Evolutionary conservation across 2,113 vertebrate genomes (phyloP).

Genomic region (Pungitius pungitius): DNA sequence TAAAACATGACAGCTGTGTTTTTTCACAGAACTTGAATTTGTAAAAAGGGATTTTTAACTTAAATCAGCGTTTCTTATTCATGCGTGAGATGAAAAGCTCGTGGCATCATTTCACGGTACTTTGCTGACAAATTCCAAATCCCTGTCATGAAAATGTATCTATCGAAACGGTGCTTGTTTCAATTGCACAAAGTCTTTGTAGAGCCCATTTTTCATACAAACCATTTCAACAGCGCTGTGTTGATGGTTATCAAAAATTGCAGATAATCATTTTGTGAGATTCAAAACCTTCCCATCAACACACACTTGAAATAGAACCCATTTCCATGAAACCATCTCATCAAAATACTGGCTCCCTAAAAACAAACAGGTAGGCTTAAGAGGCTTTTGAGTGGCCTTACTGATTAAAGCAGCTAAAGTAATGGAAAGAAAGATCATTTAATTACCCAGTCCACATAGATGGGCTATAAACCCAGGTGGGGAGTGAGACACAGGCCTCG

Average conservation of each 20-base stretch:
- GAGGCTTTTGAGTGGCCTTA: conserved; percentile 16
- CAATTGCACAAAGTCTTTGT: neutral
- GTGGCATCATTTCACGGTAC: conserved; percentile 31
- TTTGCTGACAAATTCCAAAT: conserved; percentile 26
- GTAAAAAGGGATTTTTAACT: conserved; percentile 23
- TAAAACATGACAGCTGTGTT: conserved; percentile 14
- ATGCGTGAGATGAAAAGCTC: conserved; percentile 45
- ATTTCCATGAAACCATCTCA: conserved; percentile 35
- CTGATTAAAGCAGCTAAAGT: conserved; percentile 57
- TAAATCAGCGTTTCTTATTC: conserved; percentile 30
- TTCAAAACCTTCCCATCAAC: neutral
- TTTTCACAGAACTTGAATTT: conserved; percentile 22
- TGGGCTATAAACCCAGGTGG: conserved; percentile 41
- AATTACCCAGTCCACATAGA: conserved; percentile 49
- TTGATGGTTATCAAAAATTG: conserved; percentile 1
- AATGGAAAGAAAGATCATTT: conserved; percentile 52
- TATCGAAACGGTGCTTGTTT: neutral
- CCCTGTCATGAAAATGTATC: conserved; percentile 11
- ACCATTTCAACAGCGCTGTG: neutral
- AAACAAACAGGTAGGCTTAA: conserved; percentile 27
- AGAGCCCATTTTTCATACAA: neutral
- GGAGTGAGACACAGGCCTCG: conserved; percentile 14
- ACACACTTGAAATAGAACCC: conserved; percentile 15
- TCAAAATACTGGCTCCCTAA: conserved; percentile 36
- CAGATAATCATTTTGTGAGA: conserved; percentile 1